Percentiles rank a stretch among this genome's conserved stretches.
Conservation (phyloP, 1,140 invertebrate genomes). For the Agrilus planipennis region DNA sequence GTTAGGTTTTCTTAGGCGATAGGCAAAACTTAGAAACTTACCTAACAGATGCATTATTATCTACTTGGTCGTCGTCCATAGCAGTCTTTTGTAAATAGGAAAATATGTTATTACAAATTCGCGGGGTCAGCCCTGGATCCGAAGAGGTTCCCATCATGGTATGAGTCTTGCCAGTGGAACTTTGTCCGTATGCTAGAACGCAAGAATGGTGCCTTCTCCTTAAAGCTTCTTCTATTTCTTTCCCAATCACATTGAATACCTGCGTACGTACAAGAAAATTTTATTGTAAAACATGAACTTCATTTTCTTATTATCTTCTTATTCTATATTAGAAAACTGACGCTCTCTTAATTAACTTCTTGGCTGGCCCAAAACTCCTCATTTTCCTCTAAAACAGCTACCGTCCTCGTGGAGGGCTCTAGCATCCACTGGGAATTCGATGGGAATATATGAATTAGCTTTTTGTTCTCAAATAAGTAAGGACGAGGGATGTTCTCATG, state of each 20-base stretch:
- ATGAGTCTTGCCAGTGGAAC: slow-evolving; percentile 66
- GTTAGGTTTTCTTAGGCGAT: no score
- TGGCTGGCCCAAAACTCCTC: no score
- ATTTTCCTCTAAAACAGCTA: no score
- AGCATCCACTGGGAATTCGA: no score
- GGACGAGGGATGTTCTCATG: no score
- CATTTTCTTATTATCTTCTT: no score
- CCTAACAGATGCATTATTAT: slow-evolving; percentile 24
- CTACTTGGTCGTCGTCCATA: slow-evolving; percentile 16
- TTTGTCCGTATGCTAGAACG: slow-evolving; percentile 68
- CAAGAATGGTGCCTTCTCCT: slow-evolving; percentile 48
- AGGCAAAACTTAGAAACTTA: slow-evolving; percentile 14
- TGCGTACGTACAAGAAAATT: slow-evolving; percentile 26
- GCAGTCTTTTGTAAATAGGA: slow-evolving; percentile 25
- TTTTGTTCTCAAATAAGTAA: no score
- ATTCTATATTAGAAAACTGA: no score
- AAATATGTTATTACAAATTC: slow-evolving; percentile 33
- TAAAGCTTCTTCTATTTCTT: slow-evolving; percentile 45
- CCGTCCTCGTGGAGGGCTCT: no score
- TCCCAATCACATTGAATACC: slow-evolving; percentile 55
- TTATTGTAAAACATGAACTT: no score
- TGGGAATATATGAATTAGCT: no score
- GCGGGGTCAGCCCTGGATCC: slow-evolving; percentile 41
- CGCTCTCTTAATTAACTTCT: no score
- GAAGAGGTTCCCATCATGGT: slow-evolving; percentile 59